Conservation (phyloP, 2,888 invertebrate genomes). For the Ochropleura leucogaster region DNA sequence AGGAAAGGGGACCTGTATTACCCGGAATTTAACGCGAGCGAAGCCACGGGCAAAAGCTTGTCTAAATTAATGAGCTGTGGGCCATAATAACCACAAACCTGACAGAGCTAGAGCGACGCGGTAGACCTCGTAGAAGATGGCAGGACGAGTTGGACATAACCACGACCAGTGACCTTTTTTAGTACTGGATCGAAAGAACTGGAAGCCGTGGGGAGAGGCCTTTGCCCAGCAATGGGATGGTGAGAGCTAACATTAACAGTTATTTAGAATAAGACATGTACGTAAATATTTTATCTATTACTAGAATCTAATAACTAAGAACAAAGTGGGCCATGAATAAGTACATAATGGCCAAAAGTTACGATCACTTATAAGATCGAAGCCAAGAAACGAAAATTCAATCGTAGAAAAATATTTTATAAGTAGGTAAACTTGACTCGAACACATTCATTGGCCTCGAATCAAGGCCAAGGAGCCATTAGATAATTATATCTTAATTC, state of each 20-base stretch:
- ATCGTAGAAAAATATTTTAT: not conserved
- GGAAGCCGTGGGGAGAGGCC: too few species aligned
- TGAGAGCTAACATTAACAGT: not conserved
- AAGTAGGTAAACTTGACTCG: constrained; percentile 15
- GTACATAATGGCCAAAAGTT: not conserved
- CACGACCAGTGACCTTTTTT: too few species aligned
- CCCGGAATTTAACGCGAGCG: too few species aligned
- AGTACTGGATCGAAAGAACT: too few species aligned
- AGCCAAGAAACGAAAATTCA: not conserved
- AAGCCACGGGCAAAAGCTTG: too few species aligned
- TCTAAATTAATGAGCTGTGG: too few species aligned
- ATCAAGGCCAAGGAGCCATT: constrained; percentile 21
- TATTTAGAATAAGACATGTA: not conserved
- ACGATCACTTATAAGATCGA: not conserved
- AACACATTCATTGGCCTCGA: constrained; percentile 25
- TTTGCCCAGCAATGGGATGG: too few species aligned
- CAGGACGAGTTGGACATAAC: too few species aligned
- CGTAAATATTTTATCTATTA: not conserved
- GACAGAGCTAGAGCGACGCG: too few species aligned
- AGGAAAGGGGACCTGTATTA: too few species aligned
- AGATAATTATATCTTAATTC: constrained; percentile 26
- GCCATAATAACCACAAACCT: too few species aligned
- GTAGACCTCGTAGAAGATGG: too few species aligned
- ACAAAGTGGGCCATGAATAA: not conserved
- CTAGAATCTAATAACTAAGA: not conserved